Evolutionary conservation across 2,797 vertebrate species (phyloP).

Genomic region (Triplophysa yarkandensis): DNA sequence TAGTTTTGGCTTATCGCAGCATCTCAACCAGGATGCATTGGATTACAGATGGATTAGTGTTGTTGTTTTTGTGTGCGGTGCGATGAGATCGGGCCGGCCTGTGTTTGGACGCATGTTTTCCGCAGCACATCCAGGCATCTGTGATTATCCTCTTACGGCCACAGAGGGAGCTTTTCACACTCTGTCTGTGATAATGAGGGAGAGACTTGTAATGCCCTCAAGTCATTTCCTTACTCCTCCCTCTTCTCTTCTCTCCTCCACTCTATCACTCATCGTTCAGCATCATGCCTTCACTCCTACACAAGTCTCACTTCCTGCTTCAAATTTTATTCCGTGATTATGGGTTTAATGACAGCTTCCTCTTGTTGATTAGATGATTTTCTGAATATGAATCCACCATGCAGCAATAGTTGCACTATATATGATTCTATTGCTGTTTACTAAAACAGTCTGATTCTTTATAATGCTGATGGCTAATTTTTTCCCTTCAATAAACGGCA

Average conservation of each 20-base stretch:
- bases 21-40: neutral
- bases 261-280: constrained; percentile 32
- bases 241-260: constrained; percentile 64
- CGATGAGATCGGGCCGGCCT: neutral
- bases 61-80: neutral
- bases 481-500: too few relatives aligned
- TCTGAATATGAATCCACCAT: constrained; percentile 11
- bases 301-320: constrained; percentile 23
- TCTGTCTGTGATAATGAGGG: constrained; percentile 81
- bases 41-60: neutral
- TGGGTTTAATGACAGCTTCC: constrained; percentile 19
- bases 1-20: neutral
- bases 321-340: constrained; percentile 30
- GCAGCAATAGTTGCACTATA: neutral
- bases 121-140: constrained; percentile 61
- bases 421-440: neutral
- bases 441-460: neutral
- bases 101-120: constrained; percentile 37
- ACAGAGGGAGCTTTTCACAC: constrained; percentile 76
- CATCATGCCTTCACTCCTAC: constrained; percentile 26
- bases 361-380: constrained; percentile 27
- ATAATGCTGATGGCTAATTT: too few relatives aligned
- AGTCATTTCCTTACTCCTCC: constrained; percentile 77
- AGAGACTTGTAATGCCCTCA: constrained; percentile 78
- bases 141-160: constrained; percentile 78